phyloP scores from a whole-genome alignment of 2,113 vertebrate genomes.

The Dipodomys ordii region DNA sequence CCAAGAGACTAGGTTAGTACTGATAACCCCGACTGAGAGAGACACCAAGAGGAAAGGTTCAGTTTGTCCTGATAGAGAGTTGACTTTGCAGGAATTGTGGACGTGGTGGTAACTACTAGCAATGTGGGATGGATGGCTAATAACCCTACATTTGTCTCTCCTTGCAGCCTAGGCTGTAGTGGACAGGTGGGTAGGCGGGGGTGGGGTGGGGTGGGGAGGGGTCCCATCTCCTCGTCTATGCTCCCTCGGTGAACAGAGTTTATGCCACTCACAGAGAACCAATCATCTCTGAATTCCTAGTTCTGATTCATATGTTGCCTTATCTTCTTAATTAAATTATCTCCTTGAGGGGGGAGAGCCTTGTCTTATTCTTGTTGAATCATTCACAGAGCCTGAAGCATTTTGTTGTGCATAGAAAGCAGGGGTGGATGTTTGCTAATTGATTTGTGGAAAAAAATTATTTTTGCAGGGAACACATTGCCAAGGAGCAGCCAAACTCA shows the following conservation, averaged over 20 bases:
- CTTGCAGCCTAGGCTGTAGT: no score
- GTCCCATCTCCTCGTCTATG: no score
- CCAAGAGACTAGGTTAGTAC: not conserved
- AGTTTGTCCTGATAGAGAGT: not conserved
- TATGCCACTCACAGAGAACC: rapidly evolving
- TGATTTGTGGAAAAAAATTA: constrained; percentile 30
- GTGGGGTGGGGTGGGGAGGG: no score
- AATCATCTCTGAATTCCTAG: not conserved
- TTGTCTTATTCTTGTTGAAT: not conserved
- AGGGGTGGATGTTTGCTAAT: constrained; percentile 1
- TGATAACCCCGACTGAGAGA: not conserved
- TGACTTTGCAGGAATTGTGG: not conserved
- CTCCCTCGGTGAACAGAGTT: not conserved
- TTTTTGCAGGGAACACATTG: not conserved
- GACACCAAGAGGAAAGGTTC: not conserved
- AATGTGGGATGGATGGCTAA: no score
- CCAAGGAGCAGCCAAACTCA: not conserved
- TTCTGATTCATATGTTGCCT: not conserved
- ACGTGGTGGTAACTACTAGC: not conserved
- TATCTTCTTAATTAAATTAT: constrained; percentile 34
- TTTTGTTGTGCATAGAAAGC: not conserved
- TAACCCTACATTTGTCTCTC: not conserved
- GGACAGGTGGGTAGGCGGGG: not conserved
- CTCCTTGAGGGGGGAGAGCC: not conserved
- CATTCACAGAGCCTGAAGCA: not conserved